phyloP scores from a whole-genome alignment of 2,888 invertebrate genomes.

The Pheosia tremula region DNA sequence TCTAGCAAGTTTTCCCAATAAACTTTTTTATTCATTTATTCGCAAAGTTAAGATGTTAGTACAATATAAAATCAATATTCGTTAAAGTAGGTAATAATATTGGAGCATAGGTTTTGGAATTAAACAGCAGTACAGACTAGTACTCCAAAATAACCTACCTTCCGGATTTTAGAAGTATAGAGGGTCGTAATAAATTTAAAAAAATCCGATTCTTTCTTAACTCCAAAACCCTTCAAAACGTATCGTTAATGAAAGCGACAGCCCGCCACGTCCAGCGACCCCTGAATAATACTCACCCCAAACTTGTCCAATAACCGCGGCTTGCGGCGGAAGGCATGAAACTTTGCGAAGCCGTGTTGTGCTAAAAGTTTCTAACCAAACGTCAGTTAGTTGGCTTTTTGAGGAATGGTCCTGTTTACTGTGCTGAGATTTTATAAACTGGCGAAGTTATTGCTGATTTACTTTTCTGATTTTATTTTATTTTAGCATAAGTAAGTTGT shows the following conservation, averaged over 20 bases:
- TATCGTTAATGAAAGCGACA: no score
- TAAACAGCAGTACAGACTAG: no score
- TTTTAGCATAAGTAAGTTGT: no score
- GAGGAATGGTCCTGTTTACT: neutral
- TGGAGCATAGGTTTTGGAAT: no score
- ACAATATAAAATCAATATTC: neutral
- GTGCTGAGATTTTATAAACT: neutral
- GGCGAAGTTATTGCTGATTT: neutral
- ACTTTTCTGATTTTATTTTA: neutral
- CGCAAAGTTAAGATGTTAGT: neutral
- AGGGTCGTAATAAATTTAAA: no score
- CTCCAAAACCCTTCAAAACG: no score
- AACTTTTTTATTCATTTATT: conserved; percentile 1
- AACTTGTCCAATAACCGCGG: neutral
- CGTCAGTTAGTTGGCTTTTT: neutral
- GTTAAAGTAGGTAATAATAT: neutral
- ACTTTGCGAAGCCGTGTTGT: neutral
- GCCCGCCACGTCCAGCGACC: no score
- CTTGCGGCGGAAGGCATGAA: neutral
- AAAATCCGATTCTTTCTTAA: no score
- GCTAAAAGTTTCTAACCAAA: neutral
- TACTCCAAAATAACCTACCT: no score
- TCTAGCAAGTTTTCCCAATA: neutral
- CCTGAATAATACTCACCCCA: neutral
- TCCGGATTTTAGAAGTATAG: no score